These are phyloP conservation scores for Chelonus insularis DNA, from an alignment of 1,140 invertebrate species.

Conservation along the genomic window DNA sequence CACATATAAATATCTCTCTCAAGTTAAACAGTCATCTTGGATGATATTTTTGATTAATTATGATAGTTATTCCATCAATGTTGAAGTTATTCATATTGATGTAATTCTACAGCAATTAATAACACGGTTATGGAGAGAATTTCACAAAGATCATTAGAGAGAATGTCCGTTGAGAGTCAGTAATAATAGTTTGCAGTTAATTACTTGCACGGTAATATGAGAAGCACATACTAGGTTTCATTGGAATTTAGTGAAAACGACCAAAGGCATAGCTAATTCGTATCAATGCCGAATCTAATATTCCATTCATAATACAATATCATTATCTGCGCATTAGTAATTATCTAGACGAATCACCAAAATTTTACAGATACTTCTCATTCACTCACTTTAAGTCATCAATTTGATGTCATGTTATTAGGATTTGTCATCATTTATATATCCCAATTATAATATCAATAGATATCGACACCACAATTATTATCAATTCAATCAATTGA, in stretches of 20 bases:
- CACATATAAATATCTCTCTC: too few relatives aligned
- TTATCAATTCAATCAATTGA: too few relatives aligned
- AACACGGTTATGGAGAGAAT: slow-evolving; percentile 5
- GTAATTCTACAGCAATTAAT: slow-evolving; percentile 2
- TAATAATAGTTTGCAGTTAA: slow-evolving; percentile 24
- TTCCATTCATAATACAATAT: background rate
- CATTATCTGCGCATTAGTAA: slow-evolving; percentile 1
- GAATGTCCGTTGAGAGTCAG: slow-evolving; percentile 3
- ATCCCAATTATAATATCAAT: too few relatives aligned
- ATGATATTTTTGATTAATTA: too few relatives aligned
- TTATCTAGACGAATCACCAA: too few relatives aligned
- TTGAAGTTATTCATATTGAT: background rate
- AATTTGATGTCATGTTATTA: too few relatives aligned
- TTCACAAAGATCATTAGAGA: background rate
- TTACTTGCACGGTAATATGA: slow-evolving; percentile 7
- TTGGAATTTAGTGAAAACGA: slow-evolving; percentile 19
- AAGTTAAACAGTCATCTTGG: too few relatives aligned
- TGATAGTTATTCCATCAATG: too few relatives aligned
- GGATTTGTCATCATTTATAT: too few relatives aligned
- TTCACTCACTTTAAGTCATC: too few relatives aligned
- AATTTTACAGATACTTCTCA: too few relatives aligned
- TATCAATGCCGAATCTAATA: background rate
- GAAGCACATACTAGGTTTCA: slow-evolving; percentile 8
- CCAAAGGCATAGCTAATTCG: background rate
- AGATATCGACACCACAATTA: too few relatives aligned